Conservation (phyloP, 2,797 vertebrate species). For the Sylvilagus floridanus region DNA sequence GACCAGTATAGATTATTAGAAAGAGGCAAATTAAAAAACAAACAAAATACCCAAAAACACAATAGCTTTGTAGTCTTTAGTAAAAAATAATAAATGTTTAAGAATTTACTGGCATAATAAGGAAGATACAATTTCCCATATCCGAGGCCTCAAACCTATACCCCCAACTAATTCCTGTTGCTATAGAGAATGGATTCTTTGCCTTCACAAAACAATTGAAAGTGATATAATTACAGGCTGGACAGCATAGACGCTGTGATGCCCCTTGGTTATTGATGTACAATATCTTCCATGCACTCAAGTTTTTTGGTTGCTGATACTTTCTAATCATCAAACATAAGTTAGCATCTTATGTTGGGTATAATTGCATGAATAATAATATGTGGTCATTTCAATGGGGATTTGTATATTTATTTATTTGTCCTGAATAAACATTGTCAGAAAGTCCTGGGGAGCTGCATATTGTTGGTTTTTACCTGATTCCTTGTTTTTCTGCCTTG, state of each 20-base stretch:
- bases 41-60: not conserved
- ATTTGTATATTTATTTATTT: not conserved
- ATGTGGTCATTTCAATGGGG: slow-evolving; percentile 9
- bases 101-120: not conserved
- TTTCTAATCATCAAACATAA: not conserved
- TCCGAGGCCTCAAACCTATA: not conserved
- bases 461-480: slow-evolving; percentile 44
- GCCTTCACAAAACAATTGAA: not conserved
- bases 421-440: slow-evolving; percentile 2
- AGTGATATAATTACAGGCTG: not conserved
- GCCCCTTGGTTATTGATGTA: not conserved
- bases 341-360: not conserved
- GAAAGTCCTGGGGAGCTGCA: slow-evolving; percentile 44
- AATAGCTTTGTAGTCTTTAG: not conserved
- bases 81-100: slow-evolving; percentile 33
- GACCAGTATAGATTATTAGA: not conserved
- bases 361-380: slow-evolving; percentile 25
- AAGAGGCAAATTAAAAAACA: not conserved
- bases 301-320: slow-evolving; percentile 2
- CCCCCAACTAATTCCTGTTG: not conserved
- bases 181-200: not conserved
- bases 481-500: slow-evolving; percentile 42
- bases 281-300: not conserved
- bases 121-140: not conserved
- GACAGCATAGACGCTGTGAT: not conserved